These are phyloP conservation scores for Nycticorax nycticorax DNA, from an alignment of 2,113 vertebrate species.

Conservation along the genomic window DNA sequence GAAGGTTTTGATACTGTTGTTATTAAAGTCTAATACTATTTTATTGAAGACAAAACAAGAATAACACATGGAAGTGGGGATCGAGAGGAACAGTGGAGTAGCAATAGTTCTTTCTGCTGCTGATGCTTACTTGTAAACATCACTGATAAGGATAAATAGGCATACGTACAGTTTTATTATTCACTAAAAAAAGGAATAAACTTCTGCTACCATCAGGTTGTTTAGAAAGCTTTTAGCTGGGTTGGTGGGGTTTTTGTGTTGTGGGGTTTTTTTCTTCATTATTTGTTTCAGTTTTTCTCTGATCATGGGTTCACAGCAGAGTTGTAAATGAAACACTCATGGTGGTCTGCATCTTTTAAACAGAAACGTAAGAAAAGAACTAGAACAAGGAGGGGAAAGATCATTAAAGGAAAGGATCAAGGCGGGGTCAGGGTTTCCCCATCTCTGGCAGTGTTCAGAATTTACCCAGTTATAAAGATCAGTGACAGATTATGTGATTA, in stretches of 20 bases:
- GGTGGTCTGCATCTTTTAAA: not conserved
- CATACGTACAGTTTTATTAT: not conserved
- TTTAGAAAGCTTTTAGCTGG: slow-evolving; percentile 3
- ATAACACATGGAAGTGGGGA: not conserved
- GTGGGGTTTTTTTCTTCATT: not conserved
- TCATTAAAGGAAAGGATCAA: not conserved
- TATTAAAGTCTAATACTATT: slow-evolving; percentile 22
- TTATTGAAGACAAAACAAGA: not conserved
- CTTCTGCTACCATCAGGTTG: not conserved
- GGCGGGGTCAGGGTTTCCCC: not conserved
- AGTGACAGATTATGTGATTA: not conserved
- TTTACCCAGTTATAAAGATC: not conserved
- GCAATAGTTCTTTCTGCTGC: not conserved
- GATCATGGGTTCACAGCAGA: not conserved
- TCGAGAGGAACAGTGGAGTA: not conserved
- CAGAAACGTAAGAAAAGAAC: not conserved
- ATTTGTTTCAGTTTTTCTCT: not conserved
- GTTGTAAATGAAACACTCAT: not conserved
- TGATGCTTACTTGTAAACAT: not conserved
- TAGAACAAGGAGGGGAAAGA: not conserved
- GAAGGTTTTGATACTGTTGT: not conserved
- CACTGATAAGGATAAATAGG: slow-evolving; percentile 1
- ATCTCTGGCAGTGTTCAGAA: not conserved
- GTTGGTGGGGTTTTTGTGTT: not conserved
- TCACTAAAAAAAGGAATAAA: not conserved